Evolutionary conservation across 2,797 vertebrate genomes (phyloP).

Genomic region (Phataginus tricuspis): DNA sequence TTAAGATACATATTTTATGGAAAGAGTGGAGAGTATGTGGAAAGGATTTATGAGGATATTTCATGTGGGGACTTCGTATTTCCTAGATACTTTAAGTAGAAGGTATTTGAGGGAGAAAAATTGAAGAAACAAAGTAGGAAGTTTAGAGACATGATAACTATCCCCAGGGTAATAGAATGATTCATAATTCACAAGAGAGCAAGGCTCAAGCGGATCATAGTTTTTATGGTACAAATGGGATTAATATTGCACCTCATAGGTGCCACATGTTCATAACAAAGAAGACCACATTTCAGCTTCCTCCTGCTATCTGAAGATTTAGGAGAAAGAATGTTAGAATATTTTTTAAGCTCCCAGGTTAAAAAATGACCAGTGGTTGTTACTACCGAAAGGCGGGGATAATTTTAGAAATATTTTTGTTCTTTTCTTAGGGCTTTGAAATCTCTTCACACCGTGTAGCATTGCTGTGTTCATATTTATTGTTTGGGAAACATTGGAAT

Average conservation of each 20-base stretch:
- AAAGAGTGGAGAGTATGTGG: slow-evolving; percentile 72
- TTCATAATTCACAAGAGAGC: slow-evolving; percentile 85
- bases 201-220: slow-evolving; percentile 81
- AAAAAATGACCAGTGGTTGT: not conserved
- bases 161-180: slow-evolving; percentile 80
- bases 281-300: slow-evolving; percentile 16
- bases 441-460: not conserved
- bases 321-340: slow-evolving; percentile 3
- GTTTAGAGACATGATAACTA: slow-evolving; percentile 77
- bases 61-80: slow-evolving; percentile 64
- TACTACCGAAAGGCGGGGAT: not conserved
- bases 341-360: slow-evolving; percentile 49
- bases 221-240: slow-evolving; percentile 84
- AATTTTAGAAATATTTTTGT: slow-evolving; percentile 47
- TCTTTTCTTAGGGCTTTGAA: slow-evolving; percentile 5
- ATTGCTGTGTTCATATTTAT: not conserved
- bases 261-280: slow-evolving; percentile 36
- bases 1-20: slow-evolving; percentile 71
- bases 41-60: slow-evolving; percentile 72
- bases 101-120: slow-evolving; percentile 61
- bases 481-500: slow-evolving; percentile 43
- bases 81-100: slow-evolving; percentile 53
- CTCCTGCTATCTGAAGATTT: not conserved
- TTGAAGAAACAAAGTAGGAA: slow-evolving; percentile 79
- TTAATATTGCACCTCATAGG: slow-evolving; percentile 80